A percentile compares a stretch with the other conserved stretches of the same genome.
Evolutionary conservation across 30 jellyfish, hydroid and myxozoan species (phyloP).

Genomic region (Turritopsis dohrnii): DNA sequence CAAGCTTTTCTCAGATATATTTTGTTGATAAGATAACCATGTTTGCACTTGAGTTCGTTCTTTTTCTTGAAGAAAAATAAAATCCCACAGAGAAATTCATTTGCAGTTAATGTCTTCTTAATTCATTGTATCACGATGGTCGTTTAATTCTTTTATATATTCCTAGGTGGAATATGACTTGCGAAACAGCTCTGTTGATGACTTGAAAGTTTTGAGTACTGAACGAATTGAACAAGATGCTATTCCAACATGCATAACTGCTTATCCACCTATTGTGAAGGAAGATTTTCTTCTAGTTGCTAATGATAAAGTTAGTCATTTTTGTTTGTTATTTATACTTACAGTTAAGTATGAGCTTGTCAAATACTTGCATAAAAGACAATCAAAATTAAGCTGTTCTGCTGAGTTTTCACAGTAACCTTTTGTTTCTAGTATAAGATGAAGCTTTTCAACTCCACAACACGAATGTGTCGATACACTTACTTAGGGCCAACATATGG

Average conservation of each 20-base stretch:
- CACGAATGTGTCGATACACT: conserved; percentile 82
- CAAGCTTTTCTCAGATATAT: no score
- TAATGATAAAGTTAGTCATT: conserved; percentile 51
- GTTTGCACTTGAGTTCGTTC: no score
- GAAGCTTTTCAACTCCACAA: conserved; percentile 72
- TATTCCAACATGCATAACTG: conserved; percentile 63
- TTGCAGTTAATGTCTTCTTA: no score
- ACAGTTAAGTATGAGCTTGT: not conserved
- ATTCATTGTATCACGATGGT: not conserved
- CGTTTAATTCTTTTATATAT: not conserved
- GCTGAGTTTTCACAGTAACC: not conserved
- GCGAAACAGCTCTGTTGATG: conserved; percentile 47
- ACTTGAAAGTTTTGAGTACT: conserved; percentile 42
- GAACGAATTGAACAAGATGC: conserved; percentile 89
- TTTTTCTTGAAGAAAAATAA: no score
- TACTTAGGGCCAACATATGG: conserved; percentile 80
- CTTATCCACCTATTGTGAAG: conserved; percentile 77
- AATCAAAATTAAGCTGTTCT: no score
- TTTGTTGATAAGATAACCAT: no score
- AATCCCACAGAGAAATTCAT: no score
- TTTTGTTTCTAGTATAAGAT: conserved; percentile 39
- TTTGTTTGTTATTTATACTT: not conserved
- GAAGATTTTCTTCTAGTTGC: conserved; percentile 61
- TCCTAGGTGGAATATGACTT: conserved; percentile 77
- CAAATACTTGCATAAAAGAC: no score